Evolutionary conservation across 2,888 invertebrate species (phyloP).

Genomic region (Parnassius apollo): DNA sequence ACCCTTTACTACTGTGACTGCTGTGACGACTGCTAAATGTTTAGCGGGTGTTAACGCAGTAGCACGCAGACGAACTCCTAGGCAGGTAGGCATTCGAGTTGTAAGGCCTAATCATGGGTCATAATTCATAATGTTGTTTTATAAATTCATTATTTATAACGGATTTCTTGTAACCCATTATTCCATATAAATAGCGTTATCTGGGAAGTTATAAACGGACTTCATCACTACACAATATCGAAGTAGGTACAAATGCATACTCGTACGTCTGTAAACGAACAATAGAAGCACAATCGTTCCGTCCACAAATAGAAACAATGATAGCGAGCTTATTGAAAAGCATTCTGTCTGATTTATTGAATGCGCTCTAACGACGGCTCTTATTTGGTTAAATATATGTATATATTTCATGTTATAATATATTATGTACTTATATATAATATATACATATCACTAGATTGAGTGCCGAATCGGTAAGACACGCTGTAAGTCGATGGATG

Average conservation of each 20-base stretch:
- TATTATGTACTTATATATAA: too few relatives aligned
- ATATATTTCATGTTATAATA: too few relatives aligned
- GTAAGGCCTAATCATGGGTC: too few relatives aligned
- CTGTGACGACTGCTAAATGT: too few relatives aligned
- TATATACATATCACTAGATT: too few relatives aligned
- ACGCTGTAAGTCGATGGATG: too few relatives aligned
- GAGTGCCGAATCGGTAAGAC: too few relatives aligned
- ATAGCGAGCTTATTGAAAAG: conserved; percentile 10
- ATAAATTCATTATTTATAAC: not conserved
- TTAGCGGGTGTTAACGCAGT: too few relatives aligned
- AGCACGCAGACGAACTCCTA: too few relatives aligned
- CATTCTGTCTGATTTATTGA: not conserved
- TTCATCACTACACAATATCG: conserved; percentile 9
- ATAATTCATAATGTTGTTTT: too few relatives aligned
- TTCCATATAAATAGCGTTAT: conserved; percentile 10
- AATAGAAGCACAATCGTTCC: conserved; percentile 9
- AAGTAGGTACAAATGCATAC: not conserved
- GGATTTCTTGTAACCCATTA: conserved; percentile 14
- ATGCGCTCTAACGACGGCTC: not conserved
- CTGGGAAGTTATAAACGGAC: conserved; percentile 1
- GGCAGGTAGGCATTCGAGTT: too few relatives aligned
- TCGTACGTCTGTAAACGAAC: conserved; percentile 6
- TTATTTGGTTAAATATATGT: not conserved
- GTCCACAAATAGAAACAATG: conserved; percentile 17
- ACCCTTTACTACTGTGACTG: too few relatives aligned